These are phyloP conservation scores for Cryptophagus acutangulus DNA, from an alignment of 2,888 invertebrate genomes.

Conservation along the genomic window DNA sequence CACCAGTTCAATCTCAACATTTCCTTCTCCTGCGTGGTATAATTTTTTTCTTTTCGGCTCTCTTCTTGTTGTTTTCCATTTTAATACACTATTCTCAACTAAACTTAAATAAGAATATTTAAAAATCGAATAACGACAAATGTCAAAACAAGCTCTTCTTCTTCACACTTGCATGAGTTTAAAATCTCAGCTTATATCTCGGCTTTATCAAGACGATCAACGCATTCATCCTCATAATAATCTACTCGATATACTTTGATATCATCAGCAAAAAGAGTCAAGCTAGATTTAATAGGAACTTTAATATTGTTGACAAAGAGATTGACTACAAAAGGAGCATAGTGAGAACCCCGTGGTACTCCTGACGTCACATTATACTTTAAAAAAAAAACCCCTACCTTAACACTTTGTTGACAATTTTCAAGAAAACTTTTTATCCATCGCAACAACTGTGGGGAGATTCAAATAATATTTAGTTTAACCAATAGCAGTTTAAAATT, in stretches of 20 bases:
- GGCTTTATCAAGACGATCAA: too few species aligned
- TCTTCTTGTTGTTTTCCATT: too few species aligned
- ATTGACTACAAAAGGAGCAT: conserved; percentile 10
- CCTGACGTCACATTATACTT: conserved; percentile 6
- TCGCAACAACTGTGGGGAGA: neutral
- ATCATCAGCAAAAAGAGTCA: conserved; percentile 12
- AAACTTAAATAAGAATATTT: too few species aligned
- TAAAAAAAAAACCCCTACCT: neutral
- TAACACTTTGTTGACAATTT: neutral
- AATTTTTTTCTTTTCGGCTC: too few species aligned
- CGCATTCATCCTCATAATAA: neutral
- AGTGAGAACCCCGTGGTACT: conserved; percentile 9
- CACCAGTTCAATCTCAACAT: too few species aligned
- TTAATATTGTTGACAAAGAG: conserved; percentile 11
- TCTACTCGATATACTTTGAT: conserved; percentile 8
- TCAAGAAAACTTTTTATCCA: neutral
- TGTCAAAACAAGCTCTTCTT: too few species aligned
- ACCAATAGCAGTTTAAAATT: neutral
- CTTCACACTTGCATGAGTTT: too few species aligned
- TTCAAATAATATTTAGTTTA: neutral
- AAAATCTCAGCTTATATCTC: too few species aligned
- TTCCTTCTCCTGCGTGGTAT: too few species aligned
- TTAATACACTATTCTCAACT: too few species aligned
- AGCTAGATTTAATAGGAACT: conserved; percentile 1
- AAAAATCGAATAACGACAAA: too few species aligned